Evolutionary conservation across 2,888 invertebrate species (phyloP).

Genomic region (Caenorhabditis sp.): DNA sequence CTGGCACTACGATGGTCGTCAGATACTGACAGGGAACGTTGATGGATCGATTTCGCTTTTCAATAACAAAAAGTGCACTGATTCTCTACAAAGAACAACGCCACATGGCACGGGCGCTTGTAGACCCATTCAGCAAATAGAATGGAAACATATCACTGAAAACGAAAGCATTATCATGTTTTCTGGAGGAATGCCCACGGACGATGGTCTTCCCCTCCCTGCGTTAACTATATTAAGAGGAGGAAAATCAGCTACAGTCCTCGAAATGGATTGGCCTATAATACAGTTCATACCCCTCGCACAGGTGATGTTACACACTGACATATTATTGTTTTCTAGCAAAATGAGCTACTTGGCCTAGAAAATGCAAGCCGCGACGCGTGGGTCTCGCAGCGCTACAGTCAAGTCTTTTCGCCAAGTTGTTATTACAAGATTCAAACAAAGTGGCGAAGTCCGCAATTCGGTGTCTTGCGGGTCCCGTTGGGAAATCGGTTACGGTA

Average conservation of each 20-base stretch:
- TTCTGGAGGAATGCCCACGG: conserved; percentile 82
- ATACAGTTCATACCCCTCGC: conserved; percentile 94
- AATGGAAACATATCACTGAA: conserved; percentile 78
- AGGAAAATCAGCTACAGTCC: conserved; percentile 86
- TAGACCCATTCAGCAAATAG: conserved; percentile 78
- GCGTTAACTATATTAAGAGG: conserved; percentile 83
- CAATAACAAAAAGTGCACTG: conserved; percentile 87
- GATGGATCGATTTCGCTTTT: conserved; percentile 97
- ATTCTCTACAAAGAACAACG: conserved; percentile 73
- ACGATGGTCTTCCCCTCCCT: conserved; percentile 84
- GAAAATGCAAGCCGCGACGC: too few species aligned
- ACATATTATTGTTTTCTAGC: too few species aligned
- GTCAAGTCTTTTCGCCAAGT: too few species aligned
- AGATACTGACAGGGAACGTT: conserved; percentile 94
- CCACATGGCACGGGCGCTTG: conserved; percentile 77
- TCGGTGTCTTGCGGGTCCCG: too few species aligned
- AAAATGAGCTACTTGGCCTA: too few species aligned
- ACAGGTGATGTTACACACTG: conserved; percentile 36
- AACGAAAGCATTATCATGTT: conserved; percentile 80
- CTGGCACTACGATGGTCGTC: conserved; percentile 98
- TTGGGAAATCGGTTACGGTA: too few species aligned
- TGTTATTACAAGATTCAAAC: too few species aligned
- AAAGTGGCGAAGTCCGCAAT: too few species aligned
- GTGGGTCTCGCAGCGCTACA: too few species aligned
- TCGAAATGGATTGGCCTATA: conserved; percentile 99